Percentiles rank a stretch among this genome's conserved stretches.
Conservation (phyloP, 2,888 invertebrate genomes). For the Clistopyga incitator region DNA sequence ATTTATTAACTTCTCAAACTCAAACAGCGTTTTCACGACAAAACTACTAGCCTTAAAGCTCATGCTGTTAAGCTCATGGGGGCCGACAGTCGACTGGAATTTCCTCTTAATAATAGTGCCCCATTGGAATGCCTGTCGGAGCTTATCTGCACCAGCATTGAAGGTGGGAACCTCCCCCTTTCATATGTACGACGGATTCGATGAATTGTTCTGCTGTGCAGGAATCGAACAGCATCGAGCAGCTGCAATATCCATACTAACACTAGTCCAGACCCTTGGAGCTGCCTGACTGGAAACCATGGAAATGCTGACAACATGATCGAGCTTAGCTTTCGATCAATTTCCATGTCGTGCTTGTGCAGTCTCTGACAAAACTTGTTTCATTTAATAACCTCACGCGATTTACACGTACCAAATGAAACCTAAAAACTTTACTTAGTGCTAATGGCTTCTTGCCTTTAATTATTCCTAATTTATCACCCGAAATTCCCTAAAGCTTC, state of each 20-base stretch:
- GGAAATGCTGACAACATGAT: slow-evolving; percentile 48
- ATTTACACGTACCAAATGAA: background rate
- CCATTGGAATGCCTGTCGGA: background rate
- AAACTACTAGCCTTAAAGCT: background rate
- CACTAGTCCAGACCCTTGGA: background rate
- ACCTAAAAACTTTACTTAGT: background rate
- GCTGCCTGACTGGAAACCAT: slow-evolving; percentile 28
- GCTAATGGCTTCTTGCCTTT: background rate
- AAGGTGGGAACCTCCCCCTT: background rate
- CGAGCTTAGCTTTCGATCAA: slow-evolving; percentile 41
- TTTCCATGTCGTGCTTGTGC: slow-evolving; percentile 9
- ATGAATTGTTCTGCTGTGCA: slow-evolving; percentile 28
- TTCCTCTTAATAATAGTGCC: background rate
- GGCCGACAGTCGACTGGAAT: background rate
- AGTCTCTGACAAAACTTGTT: background rate
- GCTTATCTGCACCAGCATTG: background rate
- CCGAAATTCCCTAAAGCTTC: background rate
- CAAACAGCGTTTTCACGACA: background rate
- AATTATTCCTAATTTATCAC: too few relatives aligned
- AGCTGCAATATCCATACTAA: slow-evolving; percentile 10
- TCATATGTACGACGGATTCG: slow-evolving; percentile 3
- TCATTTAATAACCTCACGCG: background rate
- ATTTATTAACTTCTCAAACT: slow-evolving; percentile 33
- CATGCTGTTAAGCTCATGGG: background rate
- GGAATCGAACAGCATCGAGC: slow-evolving; percentile 34